Conservation (phyloP, 2,888 invertebrate genomes). For the Cryptus viduatorius region DNA sequence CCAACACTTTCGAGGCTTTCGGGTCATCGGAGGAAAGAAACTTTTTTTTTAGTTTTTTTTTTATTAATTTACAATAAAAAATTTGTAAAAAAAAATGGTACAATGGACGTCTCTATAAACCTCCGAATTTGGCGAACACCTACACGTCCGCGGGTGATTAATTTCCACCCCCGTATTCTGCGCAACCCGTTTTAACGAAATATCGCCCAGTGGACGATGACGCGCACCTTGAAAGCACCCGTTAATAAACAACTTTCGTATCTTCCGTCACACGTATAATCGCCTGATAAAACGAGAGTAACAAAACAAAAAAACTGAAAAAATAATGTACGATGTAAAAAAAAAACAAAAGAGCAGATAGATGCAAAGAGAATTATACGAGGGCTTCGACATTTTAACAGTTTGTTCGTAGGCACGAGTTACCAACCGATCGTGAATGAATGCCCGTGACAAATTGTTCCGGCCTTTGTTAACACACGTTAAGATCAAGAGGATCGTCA, state of each 20-base stretch:
- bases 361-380: too few relatives aligned
- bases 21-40: neutral
- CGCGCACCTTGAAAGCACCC: constrained; percentile 22
- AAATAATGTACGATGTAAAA: neutral
- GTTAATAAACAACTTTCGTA: constrained; percentile 1
- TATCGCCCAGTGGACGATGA: constrained; percentile 31
- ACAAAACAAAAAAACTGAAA: too few relatives aligned
- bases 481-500: constrained; percentile 52
- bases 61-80: neutral
- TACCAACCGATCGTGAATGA: constrained; percentile 17
- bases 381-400: neutral
- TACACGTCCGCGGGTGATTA: constrained; percentile 48
- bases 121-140: constrained; percentile 40
- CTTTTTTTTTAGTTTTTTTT: neutral
- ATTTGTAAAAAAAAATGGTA: neutral
- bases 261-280: neutral
- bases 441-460: constrained; percentile 38
- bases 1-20: neutral
- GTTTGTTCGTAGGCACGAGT: neutral
- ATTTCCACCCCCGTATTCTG: constrained; percentile 53
- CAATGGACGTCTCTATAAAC: neutral
- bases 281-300: neutral
- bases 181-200: constrained; percentile 55
- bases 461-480: constrained; percentile 49
- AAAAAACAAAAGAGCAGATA: neutral